Base-by-base conservation (phyloP, 37 sponge, comb jelly and placozoan genomes). In the Agelas oroides region DNA sequence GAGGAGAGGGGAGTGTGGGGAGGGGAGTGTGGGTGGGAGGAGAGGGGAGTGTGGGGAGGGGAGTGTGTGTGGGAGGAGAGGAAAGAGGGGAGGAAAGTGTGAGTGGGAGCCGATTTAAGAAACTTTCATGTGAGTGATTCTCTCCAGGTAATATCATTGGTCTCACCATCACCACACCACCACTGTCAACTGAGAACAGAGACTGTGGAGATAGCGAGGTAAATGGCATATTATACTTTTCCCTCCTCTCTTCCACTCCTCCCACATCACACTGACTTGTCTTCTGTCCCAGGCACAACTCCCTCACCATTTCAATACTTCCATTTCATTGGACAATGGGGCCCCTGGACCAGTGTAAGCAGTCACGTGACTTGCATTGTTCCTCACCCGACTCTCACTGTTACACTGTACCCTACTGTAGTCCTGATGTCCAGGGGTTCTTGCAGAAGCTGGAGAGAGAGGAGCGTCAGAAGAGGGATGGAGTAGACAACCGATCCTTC, bases 401-500 rank as follows among this genome's bases (percentile, higher is more conserved):
- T 46, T 8, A 12, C 46, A 46, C 52, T n/a, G n/a, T n/a, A n/a
- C n/a, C n/a, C n/a, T n/a, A n/a, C 20, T 37, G 8, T 40, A 86
- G 86, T 16, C 89, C 89, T 40, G 77, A 89, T 25, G 64, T 71
- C 31, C 81, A 87, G 35, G 66, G 34, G 30, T 87, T 57, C 71
- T 75, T 76, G 14, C 74, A 74, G 76, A 87, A 80, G 53, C 3
- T 65, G n/a, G 88, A 80, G 80, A 75, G 53, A 52, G 82, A 87
- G 70, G 70, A 65, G 70, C 74, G 41, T 24, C 76, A 80, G 5
- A 79, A 72, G 73, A 62, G 73, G 53, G 75, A 80, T 2, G 75
- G 80, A 1, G 65, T 30, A 31, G 88, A 87, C 60, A 80, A 87
- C 64, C 33, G 88, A 55, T 65, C 72, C 60, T 89, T 89, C 73